Evolutionary conservation across 2,797 vertebrate genomes (phyloP).

Genomic region (Hylomyscus alleni): DNA sequence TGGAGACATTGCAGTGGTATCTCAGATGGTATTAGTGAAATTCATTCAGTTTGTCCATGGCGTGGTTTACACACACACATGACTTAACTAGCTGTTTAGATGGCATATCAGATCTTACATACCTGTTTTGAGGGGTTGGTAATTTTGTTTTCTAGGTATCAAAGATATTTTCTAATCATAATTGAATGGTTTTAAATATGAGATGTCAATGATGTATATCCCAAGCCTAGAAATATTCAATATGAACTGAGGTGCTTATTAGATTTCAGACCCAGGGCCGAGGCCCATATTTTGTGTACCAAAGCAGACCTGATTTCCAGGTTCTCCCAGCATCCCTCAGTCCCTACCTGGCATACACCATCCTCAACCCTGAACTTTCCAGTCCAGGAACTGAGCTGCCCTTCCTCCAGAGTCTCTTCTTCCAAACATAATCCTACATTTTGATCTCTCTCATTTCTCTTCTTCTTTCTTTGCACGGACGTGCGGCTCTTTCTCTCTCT

Average conservation of each 20-base stretch:
- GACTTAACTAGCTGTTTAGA: background rate
- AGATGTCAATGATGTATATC: background rate
- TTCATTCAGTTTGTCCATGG: background rate
- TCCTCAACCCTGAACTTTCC: too few relatives aligned
- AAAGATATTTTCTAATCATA: constrained; percentile 42
- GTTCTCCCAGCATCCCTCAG: background rate
- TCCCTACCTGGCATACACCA: background rate
- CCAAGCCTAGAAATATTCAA: constrained; percentile 16
- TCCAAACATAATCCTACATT: too few relatives aligned
- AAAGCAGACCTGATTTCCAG: background rate
- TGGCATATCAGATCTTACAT: background rate
- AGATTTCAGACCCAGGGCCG: background rate
- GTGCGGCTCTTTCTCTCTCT: background rate
- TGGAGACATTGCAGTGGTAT: background rate
- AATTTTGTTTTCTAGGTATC: constrained; percentile 39
- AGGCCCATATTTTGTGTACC: background rate
- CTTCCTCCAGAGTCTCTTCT: too few relatives aligned
- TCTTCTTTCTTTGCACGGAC: background rate
- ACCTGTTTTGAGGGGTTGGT: constrained; percentile 18
- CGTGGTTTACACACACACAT: background rate
- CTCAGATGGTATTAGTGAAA: background rate
- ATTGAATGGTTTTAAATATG: background rate
- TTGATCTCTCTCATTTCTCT: too few relatives aligned
- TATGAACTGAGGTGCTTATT: background rate
- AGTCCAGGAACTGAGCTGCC: too few relatives aligned